Percentiles rank a stretch among this genome's conserved stretches.
Evolutionary conservation across 2,888 invertebrate genomes (phyloP).

Genomic region (Orthosia incerta): DNA sequence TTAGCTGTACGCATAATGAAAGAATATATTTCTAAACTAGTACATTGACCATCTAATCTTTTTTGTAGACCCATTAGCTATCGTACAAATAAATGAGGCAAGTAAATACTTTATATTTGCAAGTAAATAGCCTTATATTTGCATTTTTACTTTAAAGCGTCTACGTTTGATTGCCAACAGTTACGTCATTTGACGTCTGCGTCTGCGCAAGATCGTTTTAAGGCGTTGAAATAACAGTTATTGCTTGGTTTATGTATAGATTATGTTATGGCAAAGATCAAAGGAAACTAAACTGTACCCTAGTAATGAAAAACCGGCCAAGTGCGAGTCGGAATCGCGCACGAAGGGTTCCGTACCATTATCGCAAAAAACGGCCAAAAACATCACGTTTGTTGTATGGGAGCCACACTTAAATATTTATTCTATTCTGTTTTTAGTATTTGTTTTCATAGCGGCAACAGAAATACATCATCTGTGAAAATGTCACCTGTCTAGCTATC

Average conservation of each 20-base stretch:
- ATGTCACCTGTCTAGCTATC: too few species aligned
- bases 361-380: too few species aligned
- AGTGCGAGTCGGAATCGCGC: too few species aligned
- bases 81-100: constrained; percentile 15
- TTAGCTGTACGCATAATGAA: too few species aligned
- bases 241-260: background rate
- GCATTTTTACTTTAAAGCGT: constrained; percentile 24
- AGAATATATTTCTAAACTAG: background rate
- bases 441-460: too few species aligned
- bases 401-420: too few species aligned
- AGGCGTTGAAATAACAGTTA: constrained; percentile 6
- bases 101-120: too few species aligned
- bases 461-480: too few species aligned
- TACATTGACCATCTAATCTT: constrained; percentile 21
- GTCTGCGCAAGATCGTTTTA: constrained; percentile 27
- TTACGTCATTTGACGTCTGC: constrained; percentile 38
- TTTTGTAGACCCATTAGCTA: constrained; percentile 8
- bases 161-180: constrained; percentile 25
- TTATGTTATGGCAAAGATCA: constrained; percentile 14
- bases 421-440: too few species aligned
- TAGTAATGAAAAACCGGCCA: too few species aligned
- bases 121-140: constrained; percentile 31
- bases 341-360: too few species aligned
- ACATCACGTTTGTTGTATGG: too few species aligned
- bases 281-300: background rate